Base-by-base conservation (phyloP, 2,797 vertebrate genomes). In the Malurus leucopterus region DNA sequence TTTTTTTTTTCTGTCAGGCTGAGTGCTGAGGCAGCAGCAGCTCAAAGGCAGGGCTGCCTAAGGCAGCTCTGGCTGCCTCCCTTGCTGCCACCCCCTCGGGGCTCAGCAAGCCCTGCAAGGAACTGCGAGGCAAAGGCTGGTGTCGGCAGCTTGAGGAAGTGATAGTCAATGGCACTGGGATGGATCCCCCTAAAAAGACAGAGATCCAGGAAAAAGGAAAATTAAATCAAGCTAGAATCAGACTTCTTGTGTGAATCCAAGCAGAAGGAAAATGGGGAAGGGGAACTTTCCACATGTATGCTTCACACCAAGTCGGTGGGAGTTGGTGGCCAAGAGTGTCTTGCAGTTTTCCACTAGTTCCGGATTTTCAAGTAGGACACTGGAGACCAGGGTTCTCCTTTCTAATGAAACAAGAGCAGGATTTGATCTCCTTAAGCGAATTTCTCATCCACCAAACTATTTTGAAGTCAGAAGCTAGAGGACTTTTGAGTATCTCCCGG, bases 41-140 rank as follows among this genome's bases (percentile, higher is more conserved):
- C 36, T 86, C 61, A 72, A 46, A 78, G 57, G 24, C 4, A 1
- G 49, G 0, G 0, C 8, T 57, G 40, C 49, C 38, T 71, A 40
- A 72, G 55, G 89, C 20, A 63, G 20, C 64, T 61, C 46, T 76
- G 71, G 57, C 38, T 71, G 53, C 53, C 6, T 70, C 61, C 46
- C 29, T 23, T 61, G 2, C 38, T 40, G 43, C 36, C 58, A 76
- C 9, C 22, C 9, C 14, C 61, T 55, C 1, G 0, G 34, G 57
- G 57, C 22, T 81, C 77, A 54, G 77, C 40, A 59, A 72, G 32
- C 32, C 34, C 70, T 62, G 34, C 40, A n/a, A 74, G 30, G 47
- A 65, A 5, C 18, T 1, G 0, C 0, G 0, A 44, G 22, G 63
- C 32, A 71, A 58, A 5, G 32, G 23, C 16, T 69, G 7, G 2